A percentile compares a stretch with the other conserved stretches of the same genome.
Conservation (phyloP, 2,797 vertebrate species). For the Pygocentrus nattereri region DNA sequence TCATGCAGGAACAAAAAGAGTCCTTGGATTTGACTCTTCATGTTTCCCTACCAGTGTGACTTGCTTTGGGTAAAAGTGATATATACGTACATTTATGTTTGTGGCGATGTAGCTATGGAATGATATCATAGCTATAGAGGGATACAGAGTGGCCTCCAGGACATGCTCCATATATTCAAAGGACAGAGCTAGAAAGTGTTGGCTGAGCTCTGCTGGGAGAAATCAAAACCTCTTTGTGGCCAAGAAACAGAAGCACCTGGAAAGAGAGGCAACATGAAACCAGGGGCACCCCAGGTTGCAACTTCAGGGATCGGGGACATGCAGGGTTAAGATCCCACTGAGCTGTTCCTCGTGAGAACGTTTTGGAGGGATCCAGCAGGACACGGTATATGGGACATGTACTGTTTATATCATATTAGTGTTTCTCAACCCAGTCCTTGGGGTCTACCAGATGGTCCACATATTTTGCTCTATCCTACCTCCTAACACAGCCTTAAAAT, state of each 20-base stretch:
- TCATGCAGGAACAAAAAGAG: neutral
- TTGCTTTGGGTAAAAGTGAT: neutral
- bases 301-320: slow-evolving; percentile 8
- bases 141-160: neutral
- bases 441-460: neutral
- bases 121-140: neutral
- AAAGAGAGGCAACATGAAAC: neutral
- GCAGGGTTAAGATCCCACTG: neutral
- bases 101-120: neutral
- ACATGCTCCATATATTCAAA: slow-evolving; percentile 19
- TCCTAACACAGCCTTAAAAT: neutral
- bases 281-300: neutral
- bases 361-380: neutral
- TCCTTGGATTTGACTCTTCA: neutral
- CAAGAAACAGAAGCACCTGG: neutral
- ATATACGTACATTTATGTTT: neutral
- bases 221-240: neutral
- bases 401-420: neutral
- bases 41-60: neutral
- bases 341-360: neutral
- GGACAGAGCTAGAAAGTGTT: slow-evolving; percentile 77
- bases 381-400: neutral
- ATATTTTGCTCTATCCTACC: neutral
- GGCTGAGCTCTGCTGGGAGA: slow-evolving; percentile 77
- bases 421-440: neutral